A percentile compares a stretch with the other conserved stretches of the same genome.
phyloP scores from a whole-genome alignment of 1,140 invertebrate genomes.

The Notospermus geniculatus region DNA sequence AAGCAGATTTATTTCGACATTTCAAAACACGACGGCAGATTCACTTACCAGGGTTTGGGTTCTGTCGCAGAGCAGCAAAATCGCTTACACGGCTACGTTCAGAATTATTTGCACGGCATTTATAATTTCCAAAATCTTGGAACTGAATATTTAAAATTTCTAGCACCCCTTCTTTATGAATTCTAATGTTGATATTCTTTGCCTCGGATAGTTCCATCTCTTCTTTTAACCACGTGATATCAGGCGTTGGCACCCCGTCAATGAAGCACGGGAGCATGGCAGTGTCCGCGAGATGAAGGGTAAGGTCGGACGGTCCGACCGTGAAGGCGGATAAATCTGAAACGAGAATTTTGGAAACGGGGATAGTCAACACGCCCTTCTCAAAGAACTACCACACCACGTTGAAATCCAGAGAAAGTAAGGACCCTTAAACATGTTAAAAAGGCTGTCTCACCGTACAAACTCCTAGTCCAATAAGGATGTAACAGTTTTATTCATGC shows the following conservation, averaged over 20 bases:
- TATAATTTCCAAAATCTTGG: conserved; percentile 75
- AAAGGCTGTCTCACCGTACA: no score
- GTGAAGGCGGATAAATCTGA: conserved; percentile 6
- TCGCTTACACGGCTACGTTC: conserved; percentile 67
- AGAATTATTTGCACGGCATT: conserved; percentile 67
- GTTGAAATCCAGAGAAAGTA: no score
- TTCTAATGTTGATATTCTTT: conserved; percentile 20
- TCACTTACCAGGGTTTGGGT: conserved; percentile 62
- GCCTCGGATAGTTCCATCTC: conserved; percentile 48
- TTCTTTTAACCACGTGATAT: conserved; percentile 78
- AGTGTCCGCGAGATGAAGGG: conserved; percentile 63
- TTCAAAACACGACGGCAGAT: no score
- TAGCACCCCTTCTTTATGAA: conserved; percentile 65
- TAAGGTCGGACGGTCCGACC: conserved; percentile 66
- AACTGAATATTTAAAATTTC: conserved; percentile 76
- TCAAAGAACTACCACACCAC: no score
- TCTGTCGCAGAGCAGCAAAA: conserved; percentile 67
- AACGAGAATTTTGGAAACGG: no score
- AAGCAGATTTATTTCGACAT: no score
- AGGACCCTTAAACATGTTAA: no score
- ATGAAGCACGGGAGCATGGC: conserved; percentile 63
- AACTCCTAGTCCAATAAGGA: no score
- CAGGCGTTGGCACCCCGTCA: conserved; percentile 56
- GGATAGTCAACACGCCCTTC: no score
- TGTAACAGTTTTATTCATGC: no score